phyloP scores from a whole-genome alignment of 2,113 vertebrate genomes.

The Riparia riparia region DNA sequence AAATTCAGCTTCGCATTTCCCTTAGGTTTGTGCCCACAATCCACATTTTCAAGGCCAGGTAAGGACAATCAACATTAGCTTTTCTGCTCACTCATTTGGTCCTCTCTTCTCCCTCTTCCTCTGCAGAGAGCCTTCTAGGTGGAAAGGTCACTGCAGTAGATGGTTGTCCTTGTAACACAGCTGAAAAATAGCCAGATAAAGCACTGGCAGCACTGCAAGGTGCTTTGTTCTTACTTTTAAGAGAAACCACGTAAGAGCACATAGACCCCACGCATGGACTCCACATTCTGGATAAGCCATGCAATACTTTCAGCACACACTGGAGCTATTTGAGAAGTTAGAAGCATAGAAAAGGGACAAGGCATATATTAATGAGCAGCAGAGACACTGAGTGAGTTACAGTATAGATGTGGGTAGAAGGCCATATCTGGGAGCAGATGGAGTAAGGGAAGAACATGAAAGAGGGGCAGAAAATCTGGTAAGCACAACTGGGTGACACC shows the following conservation, averaged over 20 bases:
- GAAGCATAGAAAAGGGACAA: not conserved
- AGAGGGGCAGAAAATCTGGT: not conserved
- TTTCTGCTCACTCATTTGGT: constrained; percentile 23
- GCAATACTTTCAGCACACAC: not conserved
- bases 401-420: not conserved
- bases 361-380: not conserved
- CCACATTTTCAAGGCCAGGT: not conserved
- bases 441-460: not conserved
- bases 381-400: not conserved
- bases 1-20: not conserved
- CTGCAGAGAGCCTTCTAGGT: constrained; percentile 1
- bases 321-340: not conserved
- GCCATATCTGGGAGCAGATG: not conserved
- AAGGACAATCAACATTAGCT: constrained; percentile 14
- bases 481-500: not conserved
- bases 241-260: not conserved
- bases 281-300: not conserved
- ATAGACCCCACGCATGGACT: not conserved
- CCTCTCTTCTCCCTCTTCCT: constrained; percentile 39
- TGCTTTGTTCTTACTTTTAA: constrained; percentile 8
- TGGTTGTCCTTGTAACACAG: not conserved
- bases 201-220: not conserved
- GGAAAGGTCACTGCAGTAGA: not conserved
- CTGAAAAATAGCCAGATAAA: constrained; percentile 16
- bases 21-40: not conserved